Conservation (phyloP, 2,797 vertebrate species). For the Thripadectes ignobilis region DNA sequence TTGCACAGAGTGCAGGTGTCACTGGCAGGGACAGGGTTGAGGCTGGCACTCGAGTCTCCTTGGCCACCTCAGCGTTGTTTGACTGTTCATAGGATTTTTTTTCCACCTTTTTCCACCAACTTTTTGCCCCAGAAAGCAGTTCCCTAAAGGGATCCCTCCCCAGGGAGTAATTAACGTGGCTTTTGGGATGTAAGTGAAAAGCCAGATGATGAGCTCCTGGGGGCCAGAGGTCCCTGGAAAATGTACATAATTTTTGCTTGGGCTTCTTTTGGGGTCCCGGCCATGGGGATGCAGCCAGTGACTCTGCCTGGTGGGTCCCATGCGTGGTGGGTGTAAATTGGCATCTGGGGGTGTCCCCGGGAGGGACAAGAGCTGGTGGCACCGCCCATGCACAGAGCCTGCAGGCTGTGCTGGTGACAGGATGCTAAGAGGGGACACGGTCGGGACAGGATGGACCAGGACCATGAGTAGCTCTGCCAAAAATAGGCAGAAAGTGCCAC, state of each 20-base stretch:
- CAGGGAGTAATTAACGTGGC: not conserved
- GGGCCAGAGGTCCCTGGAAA: not conserved
- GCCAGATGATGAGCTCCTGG: not conserved
- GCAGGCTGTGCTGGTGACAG: not conserved
- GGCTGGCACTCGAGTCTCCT: not conserved
- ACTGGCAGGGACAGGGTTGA: not conserved
- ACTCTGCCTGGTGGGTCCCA: not conserved
- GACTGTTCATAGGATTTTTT: not conserved
- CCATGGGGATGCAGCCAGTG: rapidly evolving
- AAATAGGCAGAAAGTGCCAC: not conserved
- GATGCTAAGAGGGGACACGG: not conserved
- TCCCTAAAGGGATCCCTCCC: not conserved
- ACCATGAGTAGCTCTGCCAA: not conserved
- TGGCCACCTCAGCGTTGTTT: rapidly evolving
- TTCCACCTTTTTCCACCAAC: not conserved
- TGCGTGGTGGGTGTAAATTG: not conserved
- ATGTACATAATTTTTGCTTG: not conserved
- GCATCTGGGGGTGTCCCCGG: not conserved
- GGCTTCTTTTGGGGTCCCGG: not conserved
- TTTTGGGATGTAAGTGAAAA: not conserved
- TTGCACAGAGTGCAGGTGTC: not conserved
- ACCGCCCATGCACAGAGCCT: not conserved
- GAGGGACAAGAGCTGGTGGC: not conserved
- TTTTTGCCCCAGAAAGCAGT: not conserved
- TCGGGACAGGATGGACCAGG: not conserved